Conservation (phyloP, 2,888 invertebrate genomes). For the Pyralis farinalis region DNA sequence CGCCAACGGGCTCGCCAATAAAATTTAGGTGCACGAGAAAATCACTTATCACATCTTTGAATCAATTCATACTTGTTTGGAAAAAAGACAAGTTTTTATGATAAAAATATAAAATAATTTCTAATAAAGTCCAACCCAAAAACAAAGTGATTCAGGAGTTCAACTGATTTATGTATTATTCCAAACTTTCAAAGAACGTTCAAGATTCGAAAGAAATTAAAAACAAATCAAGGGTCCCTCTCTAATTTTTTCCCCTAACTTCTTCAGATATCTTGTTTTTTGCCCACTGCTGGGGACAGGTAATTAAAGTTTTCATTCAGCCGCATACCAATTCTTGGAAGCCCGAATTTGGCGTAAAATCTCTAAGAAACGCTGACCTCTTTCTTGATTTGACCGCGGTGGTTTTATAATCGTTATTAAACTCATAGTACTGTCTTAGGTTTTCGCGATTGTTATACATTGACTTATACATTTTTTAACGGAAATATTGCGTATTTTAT, state of each 20-base stretch:
- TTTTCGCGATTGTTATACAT: no score
- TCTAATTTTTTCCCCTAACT: neutral
- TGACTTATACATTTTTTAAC: no score
- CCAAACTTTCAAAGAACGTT: neutral
- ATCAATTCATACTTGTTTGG: no score
- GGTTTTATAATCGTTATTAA: no score
- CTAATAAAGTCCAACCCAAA: neutral
- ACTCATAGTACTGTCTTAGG: no score
- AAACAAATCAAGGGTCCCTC: neutral
- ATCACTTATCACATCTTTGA: no score
- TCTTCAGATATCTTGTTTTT: neutral
- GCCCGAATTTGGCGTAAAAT: conserved; percentile 9
- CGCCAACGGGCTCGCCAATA: no score
- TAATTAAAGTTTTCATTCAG: conserved; percentile 15
- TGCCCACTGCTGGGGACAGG: conserved; percentile 15
- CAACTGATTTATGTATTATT: neutral
- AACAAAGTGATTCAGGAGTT: neutral
- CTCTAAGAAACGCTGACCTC: neutral
- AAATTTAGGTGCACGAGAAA: no score
- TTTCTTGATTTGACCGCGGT: no score
- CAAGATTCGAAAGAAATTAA: neutral
- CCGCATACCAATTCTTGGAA: conserved; percentile 12
- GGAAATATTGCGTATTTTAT: no score
- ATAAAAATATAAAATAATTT: no score
- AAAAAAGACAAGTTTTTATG: no score